Evolutionary conservation across 2,797 vertebrate genomes (phyloP).

Genomic region (Melopsittacus undulatus): DNA sequence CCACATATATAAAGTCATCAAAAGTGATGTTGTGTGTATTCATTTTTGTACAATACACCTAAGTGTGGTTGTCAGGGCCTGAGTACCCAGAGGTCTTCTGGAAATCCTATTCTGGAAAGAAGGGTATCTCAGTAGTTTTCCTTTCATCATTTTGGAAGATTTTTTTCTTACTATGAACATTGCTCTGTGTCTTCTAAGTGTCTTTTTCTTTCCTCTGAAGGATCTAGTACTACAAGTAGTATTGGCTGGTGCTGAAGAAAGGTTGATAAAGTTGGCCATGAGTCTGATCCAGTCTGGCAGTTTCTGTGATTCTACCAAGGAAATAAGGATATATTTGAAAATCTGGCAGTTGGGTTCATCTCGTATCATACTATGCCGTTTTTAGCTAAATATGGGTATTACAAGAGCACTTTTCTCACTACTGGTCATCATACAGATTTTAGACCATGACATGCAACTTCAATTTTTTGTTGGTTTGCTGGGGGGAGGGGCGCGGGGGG

Average conservation of each 20-base stretch:
- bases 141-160: not conserved
- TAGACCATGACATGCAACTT: not conserved
- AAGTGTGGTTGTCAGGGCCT: not conserved
- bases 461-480: not conserved
- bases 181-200: not conserved
- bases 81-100: not conserved
- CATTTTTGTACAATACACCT: not conserved
- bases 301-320: not conserved
- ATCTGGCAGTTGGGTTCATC: not conserved
- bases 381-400: not conserved
- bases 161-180: not conserved
- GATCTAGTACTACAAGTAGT: not conserved
- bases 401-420: not conserved
- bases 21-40: not conserved
- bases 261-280: not conserved
- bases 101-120: not conserved
- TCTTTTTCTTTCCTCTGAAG: not conserved
- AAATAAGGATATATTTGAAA: not conserved
- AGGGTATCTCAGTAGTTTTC: not conserved
- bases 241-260: not conserved
- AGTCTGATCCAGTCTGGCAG: not conserved
- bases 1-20: not conserved
- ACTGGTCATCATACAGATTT: not conserved
- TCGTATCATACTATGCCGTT: not conserved
- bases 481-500: rapidly evolving